Evolutionary conservation across 1,140 invertebrate species (phyloP).

Genomic region (Drosophila guanche): DNA sequence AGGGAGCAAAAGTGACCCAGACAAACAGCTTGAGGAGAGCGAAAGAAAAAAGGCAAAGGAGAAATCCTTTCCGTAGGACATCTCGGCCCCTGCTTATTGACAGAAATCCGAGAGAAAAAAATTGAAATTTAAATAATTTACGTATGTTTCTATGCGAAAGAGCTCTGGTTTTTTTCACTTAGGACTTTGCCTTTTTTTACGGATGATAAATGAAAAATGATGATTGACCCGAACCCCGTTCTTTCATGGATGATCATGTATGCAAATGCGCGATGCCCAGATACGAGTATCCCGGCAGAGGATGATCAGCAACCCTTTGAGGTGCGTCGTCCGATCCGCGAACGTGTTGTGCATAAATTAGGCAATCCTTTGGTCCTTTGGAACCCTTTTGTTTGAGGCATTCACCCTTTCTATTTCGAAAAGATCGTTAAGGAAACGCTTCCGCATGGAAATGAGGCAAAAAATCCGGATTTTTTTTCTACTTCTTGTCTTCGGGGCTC

Average conservation of each 20-base stretch:
- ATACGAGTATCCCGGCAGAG: slow-evolving; percentile 42
- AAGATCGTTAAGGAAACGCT: slow-evolving; percentile 44
- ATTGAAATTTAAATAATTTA: slow-evolving; percentile 38
- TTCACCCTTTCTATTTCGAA: slow-evolving; percentile 56
- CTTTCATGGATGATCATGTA: slow-evolving; percentile 64
- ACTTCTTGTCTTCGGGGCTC: slow-evolving; percentile 41
- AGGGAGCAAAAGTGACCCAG: slow-evolving; percentile 26
- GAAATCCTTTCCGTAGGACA: slow-evolving; percentile 5
- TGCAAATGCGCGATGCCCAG: slow-evolving; percentile 62
- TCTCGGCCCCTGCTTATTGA: slow-evolving; percentile 20
- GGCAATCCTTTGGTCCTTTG: slow-evolving; percentile 47
- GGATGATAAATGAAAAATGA: slow-evolving; percentile 70
- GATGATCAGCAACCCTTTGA: slow-evolving; percentile 66
- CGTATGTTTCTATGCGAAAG: slow-evolving; percentile 50
- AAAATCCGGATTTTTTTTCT: slow-evolving; percentile 78
- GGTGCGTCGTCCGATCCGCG: slow-evolving; percentile 66
- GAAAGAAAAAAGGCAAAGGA: slow-evolving; percentile 2
- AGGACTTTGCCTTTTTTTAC: slow-evolving; percentile 26
- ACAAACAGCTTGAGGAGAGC: not conserved
- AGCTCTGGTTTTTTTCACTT: slow-evolving; percentile 8
- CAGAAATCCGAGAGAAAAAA: slow-evolving; percentile 4
- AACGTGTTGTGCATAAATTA: slow-evolving; percentile 81
- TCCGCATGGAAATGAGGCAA: slow-evolving; percentile 82
- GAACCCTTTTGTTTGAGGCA: slow-evolving; percentile 42
- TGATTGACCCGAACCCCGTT: slow-evolving; percentile 68